Conservation (phyloP, 2,113 vertebrate species). For the Coturnix japonica region DNA sequence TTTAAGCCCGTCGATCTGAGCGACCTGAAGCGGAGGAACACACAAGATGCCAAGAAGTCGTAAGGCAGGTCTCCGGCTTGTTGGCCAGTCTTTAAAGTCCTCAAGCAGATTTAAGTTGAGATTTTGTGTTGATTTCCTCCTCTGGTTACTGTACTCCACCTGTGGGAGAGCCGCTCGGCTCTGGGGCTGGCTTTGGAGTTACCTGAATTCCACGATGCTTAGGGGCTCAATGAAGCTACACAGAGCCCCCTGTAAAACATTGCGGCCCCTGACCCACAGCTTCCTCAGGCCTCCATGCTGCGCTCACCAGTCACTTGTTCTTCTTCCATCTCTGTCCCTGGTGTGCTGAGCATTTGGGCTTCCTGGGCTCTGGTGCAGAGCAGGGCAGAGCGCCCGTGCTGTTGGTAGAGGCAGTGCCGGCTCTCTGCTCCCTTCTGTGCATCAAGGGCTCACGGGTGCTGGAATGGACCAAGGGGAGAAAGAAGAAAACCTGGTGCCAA, state of each 20-base stretch:
- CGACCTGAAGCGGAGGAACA: constrained; percentile 88
- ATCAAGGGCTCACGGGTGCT: accelerated
- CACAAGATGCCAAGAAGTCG: constrained; percentile 92
- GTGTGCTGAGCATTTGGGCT: not conserved
- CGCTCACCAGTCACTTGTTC: not conserved
- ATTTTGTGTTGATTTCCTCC: constrained; percentile 61
- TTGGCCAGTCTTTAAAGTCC: not conserved
- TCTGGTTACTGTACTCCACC: constrained; percentile 53
- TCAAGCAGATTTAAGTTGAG: constrained; percentile 62
- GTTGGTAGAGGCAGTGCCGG: not conserved
- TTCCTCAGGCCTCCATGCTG: constrained; percentile 38
- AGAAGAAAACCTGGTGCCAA: not conserved
- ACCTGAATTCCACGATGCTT: constrained; percentile 25
- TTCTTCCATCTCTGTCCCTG: not conserved
- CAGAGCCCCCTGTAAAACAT: constrained; percentile 37
- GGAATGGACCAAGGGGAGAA: not conserved
- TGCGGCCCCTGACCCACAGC: constrained; percentile 1
- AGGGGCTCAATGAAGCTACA: constrained; percentile 1
- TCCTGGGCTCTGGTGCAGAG: not conserved
- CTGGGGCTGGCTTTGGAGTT: constrained; percentile 63
- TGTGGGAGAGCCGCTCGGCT: constrained; percentile 1
- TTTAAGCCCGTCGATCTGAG: constrained; percentile 93
- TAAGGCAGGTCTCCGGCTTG: constrained; percentile 68
- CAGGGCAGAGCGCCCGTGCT: not conserved
- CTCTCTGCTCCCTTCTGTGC: not conserved